Conservation (phyloP, 2,113 vertebrate species). For the Suricata suricatta region DNA sequence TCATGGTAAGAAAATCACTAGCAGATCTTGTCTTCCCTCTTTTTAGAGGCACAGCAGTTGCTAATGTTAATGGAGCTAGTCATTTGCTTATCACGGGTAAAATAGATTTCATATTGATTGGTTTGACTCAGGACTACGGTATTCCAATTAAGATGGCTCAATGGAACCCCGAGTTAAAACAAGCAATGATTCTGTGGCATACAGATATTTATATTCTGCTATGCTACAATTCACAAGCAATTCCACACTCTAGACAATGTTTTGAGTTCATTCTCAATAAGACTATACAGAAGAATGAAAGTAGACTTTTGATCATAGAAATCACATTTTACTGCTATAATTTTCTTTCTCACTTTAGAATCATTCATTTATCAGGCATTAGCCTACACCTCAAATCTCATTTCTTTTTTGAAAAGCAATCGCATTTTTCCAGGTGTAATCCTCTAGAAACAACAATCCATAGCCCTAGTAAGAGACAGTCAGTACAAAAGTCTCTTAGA, state of each 20-base stretch:
- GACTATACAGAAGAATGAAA: not conserved
- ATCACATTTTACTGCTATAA: not conserved
- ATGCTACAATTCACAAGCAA: not conserved
- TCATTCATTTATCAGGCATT: not conserved
- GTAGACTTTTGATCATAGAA: not conserved
- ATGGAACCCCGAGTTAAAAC: constrained; percentile 23
- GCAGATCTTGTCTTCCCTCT: constrained; percentile 25
- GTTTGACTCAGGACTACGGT: constrained; percentile 14
- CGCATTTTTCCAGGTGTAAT: constrained; percentile 26
- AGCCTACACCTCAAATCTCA: not conserved
- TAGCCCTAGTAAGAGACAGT: not conserved
- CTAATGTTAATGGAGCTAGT: constrained; percentile 39
- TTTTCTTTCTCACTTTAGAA: constrained; percentile 27
- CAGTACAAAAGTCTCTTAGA: not conserved
- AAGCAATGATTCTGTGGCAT: not conserved
- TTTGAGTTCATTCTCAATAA: constrained; percentile 5
- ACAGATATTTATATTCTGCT: not conserved
- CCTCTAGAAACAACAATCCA: not conserved
- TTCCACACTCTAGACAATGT: not conserved
- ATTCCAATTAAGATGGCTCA: constrained; percentile 46
- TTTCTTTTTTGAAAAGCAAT: not conserved
- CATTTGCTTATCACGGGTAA: constrained; percentile 49
- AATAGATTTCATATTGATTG: constrained; percentile 60
- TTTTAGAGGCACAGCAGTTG: not conserved
- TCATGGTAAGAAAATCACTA: constrained; percentile 61